Conservation (phyloP, 2,113 vertebrate species). For the Phaetusa simplex region DNA sequence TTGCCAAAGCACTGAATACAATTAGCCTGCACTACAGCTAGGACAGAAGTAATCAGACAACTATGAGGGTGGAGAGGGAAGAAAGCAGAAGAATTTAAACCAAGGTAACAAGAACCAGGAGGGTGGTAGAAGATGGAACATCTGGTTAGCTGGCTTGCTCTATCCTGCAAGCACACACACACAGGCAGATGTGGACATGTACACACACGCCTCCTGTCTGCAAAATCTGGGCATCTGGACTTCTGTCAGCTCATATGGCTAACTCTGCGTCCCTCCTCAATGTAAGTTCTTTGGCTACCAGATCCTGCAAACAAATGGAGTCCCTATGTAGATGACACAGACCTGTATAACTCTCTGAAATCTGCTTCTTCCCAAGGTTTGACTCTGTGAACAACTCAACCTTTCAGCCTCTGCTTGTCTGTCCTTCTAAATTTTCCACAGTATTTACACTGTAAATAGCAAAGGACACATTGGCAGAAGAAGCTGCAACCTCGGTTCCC, state of each 20-base stretch:
- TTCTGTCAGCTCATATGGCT: neutral
- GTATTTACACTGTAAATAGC: neutral
- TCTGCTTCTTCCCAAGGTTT: neutral
- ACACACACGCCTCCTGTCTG: neutral
- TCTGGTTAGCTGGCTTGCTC: neutral
- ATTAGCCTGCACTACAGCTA: neutral
- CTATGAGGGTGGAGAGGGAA: neutral
- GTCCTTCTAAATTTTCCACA: neutral
- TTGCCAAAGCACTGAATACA: neutral
- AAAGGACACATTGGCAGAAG: neutral
- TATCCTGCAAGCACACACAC: neutral
- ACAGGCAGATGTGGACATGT: neutral
- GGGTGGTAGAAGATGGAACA: neutral
- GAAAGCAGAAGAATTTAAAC: neutral
- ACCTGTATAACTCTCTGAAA: neutral
- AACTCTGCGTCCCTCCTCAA: neutral
- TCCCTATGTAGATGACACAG: neutral
- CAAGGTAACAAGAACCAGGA: neutral
- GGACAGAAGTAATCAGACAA: neutral
- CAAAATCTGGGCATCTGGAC: neutral
- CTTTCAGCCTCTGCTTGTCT: neutral
- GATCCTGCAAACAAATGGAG: neutral
- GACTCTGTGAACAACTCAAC: neutral
- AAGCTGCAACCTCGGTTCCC: neutral
- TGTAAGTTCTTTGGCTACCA: neutral